phyloP scores from a whole-genome alignment of 2,797 vertebrate genomes.

The Sebastes reedi region DNA sequence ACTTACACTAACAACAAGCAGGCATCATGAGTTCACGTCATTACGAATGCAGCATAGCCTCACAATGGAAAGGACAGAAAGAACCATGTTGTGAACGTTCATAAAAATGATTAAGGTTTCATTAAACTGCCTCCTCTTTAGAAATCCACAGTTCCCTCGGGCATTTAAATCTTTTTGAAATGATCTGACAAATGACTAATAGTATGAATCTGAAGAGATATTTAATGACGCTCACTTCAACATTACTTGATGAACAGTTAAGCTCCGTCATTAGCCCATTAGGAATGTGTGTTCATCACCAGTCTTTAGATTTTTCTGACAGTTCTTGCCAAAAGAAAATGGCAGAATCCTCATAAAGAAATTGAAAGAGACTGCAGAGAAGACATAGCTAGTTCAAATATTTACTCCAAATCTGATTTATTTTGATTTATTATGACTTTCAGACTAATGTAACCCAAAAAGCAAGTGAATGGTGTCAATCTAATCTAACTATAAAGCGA shows the following conservation, averaged over 20 bases:
- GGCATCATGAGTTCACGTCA: not conserved
- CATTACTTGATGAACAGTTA: conserved; percentile 13
- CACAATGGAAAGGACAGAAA: not conserved
- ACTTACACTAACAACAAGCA: conserved; percentile 30
- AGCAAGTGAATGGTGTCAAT: not conserved
- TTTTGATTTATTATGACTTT: not conserved
- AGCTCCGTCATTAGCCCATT: conserved; percentile 14
- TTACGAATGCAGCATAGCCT: not conserved
- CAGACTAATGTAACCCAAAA: not conserved
- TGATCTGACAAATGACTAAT: conserved; percentile 5
- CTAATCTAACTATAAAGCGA: not conserved
- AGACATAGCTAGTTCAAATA: not conserved
- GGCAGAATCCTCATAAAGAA: not conserved
- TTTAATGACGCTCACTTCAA: conserved; percentile 11
- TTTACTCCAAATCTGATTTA: conserved; percentile 6
- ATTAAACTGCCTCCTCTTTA: not conserved
- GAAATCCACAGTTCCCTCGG: not conserved
- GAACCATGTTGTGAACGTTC: not conserved
- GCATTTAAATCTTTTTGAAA: conserved; percentile 5
- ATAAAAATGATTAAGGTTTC: conserved; percentile 5
- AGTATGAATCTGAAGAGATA: conserved; percentile 7
- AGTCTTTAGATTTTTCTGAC: conserved; percentile 1
- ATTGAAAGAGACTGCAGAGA: not conserved
- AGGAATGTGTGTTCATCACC: not conserved
- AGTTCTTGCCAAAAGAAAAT: not conserved